Conservation (phyloP, 2,797 vertebrate genomes). For the Lutjanus argentimaculatus region DNA sequence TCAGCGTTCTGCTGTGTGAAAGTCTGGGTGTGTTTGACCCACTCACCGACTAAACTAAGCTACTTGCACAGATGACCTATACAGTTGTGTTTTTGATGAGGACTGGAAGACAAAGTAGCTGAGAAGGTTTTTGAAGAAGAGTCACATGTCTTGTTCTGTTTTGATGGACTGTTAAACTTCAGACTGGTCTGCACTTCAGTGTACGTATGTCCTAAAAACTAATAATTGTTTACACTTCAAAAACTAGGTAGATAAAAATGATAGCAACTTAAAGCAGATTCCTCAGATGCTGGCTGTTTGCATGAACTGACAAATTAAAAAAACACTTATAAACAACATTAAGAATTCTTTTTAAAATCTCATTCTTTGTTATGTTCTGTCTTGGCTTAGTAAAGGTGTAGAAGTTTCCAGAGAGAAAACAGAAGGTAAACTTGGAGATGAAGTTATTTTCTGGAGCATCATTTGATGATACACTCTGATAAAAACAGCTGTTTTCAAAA, state of each 20-base stretch:
- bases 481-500: conserved; percentile 27
- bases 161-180: background rate
- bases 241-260: background rate
- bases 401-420: background rate
- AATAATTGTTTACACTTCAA: background rate
- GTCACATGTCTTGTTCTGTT: background rate
- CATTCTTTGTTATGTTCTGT: fast-evolving
- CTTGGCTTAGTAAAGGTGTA: background rate
- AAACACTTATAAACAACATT: background rate
- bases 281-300: background rate
- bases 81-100: too few species aligned
- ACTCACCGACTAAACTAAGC: too few species aligned
- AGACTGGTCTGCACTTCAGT: background rate
- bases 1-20: too few species aligned
- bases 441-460: background rate
- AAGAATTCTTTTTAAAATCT: background rate
- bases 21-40: too few species aligned
- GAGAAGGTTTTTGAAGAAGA: too few species aligned
- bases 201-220: too few species aligned
- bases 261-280: background rate
- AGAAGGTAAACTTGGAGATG: background rate
- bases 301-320: background rate
- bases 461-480: conserved; percentile 3
- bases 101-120: too few species aligned
- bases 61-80: too few species aligned